Percentiles rank a stretch among this genome's conserved stretches.
phyloP scores from a whole-genome alignment of 2,113 vertebrate species.

The Ptychochromis oligacanthus region DNA sequence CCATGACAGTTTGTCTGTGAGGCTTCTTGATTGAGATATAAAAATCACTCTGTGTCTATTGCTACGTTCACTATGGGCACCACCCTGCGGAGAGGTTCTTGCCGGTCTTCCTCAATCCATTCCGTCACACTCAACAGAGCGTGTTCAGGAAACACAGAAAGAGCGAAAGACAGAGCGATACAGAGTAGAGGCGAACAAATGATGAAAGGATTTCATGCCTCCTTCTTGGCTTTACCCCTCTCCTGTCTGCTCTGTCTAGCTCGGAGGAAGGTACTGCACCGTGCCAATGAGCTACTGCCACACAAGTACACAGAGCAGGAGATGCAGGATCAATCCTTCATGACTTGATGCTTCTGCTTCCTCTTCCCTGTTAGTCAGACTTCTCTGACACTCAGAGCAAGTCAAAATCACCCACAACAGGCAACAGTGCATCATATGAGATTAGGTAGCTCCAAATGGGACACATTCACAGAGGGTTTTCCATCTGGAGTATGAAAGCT shows the following conservation, averaged over 20 bases:
- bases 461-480: constrained; percentile 13
- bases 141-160: constrained; percentile 40
- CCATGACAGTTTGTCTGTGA: constrained; percentile 43
- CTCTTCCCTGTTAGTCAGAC: constrained; percentile 24
- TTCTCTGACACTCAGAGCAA: constrained; percentile 17
- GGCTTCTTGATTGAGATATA: constrained; percentile 59
- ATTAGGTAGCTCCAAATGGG: constrained; percentile 23
- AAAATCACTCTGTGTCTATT: constrained; percentile 3
- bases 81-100: constrained; percentile 34
- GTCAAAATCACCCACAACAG: constrained; percentile 11
- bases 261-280: constrained; percentile 36
- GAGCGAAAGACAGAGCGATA: constrained; percentile 43
- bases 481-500: constrained; percentile 38
- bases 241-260: constrained; percentile 56
- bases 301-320: constrained; percentile 41
- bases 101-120: constrained; percentile 22
- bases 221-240: constrained; percentile 44
- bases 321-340: constrained; percentile 26
- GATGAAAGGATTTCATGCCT: constrained; percentile 68
- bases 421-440: constrained; percentile 11
- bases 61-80: constrained; percentile 15
- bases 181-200: constrained; percentile 43
- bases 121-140: constrained; percentile 61
- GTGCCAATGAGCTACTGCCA: constrained; percentile 56
- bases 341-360: constrained; percentile 30